Base-by-base conservation (phyloP, 2,113 vertebrate species). In the Petromus typicus region DNA sequence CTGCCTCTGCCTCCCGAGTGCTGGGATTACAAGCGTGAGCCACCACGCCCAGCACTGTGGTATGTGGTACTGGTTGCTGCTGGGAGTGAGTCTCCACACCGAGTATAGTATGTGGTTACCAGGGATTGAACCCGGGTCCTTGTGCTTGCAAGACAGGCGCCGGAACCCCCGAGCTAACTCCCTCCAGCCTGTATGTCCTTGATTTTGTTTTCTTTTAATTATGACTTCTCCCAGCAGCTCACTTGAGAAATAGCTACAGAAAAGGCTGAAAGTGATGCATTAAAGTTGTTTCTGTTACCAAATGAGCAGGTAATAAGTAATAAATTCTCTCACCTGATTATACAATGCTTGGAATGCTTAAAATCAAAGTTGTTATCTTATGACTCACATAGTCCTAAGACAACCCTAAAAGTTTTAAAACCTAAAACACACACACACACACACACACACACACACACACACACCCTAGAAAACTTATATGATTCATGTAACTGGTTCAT, bases 161-260 rank as follows among this genome's bases (percentile, higher is more conserved):
- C n/a, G n/a, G n/a, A n/a, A n/a, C n/a, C n/a, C n/a, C n/a, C n/a
- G n/a, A n/a, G n/a, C n/a, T n/a, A n/a, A n/a, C n/a, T n/a, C n/a
- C n/a, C n/a, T n/a, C n/a, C n/a, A n/a, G n/a, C n/a, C n/a, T n/a
- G 18, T 84, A 12, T 27, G 1, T 57, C 37, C 43, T 89, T 54
- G 30, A 22, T 66, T 90, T 79, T 82, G 32, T 80, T 87, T 27
- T 40, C 25, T 73, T 2, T 45, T 73, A 79, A 56, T 81, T 63
- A 64, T 32, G 18, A 12, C 75, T 78, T 48, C n/a, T 85, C 18
- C 34, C 64, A 51, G 12, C 1, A 30, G 13, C 27, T 90, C 37
- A 73, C n/a, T 85, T 71, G 88, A 90, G 59, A 91, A 97, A 73
- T 86, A 79, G 95, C 64, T 56, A 63, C 2, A 83, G 48, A 17